Base-by-base conservation (phyloP, 2,888 invertebrate genomes). In the Linnaemya tessellans region DNA sequence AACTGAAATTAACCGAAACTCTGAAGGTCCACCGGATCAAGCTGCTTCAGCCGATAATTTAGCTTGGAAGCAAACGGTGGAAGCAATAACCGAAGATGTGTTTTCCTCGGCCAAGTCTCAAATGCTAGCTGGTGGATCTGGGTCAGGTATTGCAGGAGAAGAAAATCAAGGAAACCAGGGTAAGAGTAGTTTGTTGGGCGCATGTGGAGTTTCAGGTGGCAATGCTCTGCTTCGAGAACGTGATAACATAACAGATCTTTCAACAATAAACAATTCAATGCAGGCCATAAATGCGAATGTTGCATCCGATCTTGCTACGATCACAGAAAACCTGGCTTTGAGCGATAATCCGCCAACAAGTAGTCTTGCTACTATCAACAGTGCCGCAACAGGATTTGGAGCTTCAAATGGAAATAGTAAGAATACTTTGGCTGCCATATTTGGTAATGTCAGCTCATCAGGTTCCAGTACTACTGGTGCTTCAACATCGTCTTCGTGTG, bases 21-120 rank as follows among this genome's bases (percentile, higher is more conserved):
- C 98, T 0, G 97, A 98, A 20, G 98, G 98, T n/a, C 96, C 97
- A 15, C 98, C 98, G 1, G 98, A 98, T 90, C 98, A 98, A 93
- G 98, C 98, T 11, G 97, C 98, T 0, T 98, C 98, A 0, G 98
- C 98, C 0, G 98, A 98, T 92, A 98, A 98, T 93, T 94, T 98
- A 83, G 95, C 96, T 56, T 96, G 96, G 86, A 96, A 96, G 93
- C 95, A 97, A 93, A 97, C 98, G 3, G 96, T 97, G 13, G 97
- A 98, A 92, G 97, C 97, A 73, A 96, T 98, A 89, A 96, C 97
- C 3, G 97, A 98, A 93, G 96, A 95, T 90, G 96, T 97, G 54
- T 93, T 97, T 87, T 95, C 95, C 60, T 94, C 96, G 68, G 96
- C 95, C 20, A 94, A 95, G 87, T 95, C 95, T 5, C 96, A 96